These are phyloP conservation scores for Venusia cambrica DNA, from an alignment of 2,888 invertebrate genomes.

Conservation along the genomic window DNA sequence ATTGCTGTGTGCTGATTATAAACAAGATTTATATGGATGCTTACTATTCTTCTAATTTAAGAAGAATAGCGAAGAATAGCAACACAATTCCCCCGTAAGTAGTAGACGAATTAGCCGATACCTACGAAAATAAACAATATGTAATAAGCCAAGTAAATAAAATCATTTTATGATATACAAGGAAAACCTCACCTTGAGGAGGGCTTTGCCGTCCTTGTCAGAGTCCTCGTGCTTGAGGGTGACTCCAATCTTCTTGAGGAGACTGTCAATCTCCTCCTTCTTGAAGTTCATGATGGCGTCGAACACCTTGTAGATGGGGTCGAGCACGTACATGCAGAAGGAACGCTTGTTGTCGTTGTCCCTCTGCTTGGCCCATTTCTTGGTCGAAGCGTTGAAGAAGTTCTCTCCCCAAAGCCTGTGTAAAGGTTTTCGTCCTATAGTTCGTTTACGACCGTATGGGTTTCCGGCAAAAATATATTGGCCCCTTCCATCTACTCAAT, in stretches of 20 bases:
- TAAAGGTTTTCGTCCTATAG: conserved; percentile 1
- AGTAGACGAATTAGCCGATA: too few relatives aligned
- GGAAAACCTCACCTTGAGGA: conserved; percentile 93
- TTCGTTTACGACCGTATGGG: conserved; percentile 2
- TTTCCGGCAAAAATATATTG: too few relatives aligned
- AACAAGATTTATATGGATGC: too few relatives aligned
- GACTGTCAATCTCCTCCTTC: conserved; percentile 94
- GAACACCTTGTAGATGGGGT: conserved; percentile 98
- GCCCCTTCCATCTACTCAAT: too few relatives aligned
- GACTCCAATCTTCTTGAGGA: conserved; percentile 95
- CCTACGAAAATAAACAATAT: too few relatives aligned
- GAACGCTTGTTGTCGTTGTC: conserved; percentile 96
- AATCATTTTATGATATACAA: too few relatives aligned
- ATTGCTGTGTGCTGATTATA: too few relatives aligned
- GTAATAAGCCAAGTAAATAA: too few relatives aligned
- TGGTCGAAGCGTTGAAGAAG: conserved; percentile 98
- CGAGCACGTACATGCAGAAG: conserved; percentile 99
- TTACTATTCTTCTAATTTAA: too few relatives aligned
- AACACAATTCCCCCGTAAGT: too few relatives aligned
- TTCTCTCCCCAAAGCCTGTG: conserved; percentile 97
- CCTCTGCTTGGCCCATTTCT: conserved; percentile 98
- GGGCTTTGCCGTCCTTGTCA: conserved; percentile 97
- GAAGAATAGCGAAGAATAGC: too few relatives aligned
- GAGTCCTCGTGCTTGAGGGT: conserved; percentile 96
- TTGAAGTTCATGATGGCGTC: conserved; percentile 93